Evolutionary conservation across 64 coral and sea anemone genomes (phyloP), one percentile per base, ranked within the genome.

Genomic region (Stichodactyla mertensii): DNA sequence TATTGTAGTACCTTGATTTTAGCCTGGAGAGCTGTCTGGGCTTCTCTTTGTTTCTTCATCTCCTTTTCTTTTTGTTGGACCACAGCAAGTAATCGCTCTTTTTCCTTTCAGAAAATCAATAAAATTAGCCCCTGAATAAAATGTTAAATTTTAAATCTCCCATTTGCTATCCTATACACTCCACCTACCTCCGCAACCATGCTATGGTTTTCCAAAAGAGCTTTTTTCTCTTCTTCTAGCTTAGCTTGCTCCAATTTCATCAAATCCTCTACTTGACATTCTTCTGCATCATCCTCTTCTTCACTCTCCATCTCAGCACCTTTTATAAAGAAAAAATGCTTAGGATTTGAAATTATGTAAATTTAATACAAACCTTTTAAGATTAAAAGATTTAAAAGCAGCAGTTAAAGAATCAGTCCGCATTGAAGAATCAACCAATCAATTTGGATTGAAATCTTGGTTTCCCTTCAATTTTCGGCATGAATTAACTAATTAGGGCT

Each of bases 201-300:
- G 45, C 88, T 89, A 19, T 99, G 97, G 45, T 99, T 99, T 78
- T 95, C 93, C 27, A 92, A 77, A 11, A 95, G 83, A 7, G 93
- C 93, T 85, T 92, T 95, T 64, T 95, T 99, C 51, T 99, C 88
- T 70, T 95, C 87, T 77, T 99, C 97, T 45, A 99, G 55, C 55
- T 91, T 94, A 31, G 52, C 77, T 78, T 95, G 96, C 51, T 94
- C 89, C 45, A 88, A 52, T 69, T 95, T 99, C 53, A 99, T 92
- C 31, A 86, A 82, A 71, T 99, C 97, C 31, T 99, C 97, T 14
- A 78, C 16, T 62, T 87, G 64, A 7, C 62, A 88, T 69, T 92
- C 81, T 10, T 91, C 88, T 69, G 78, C 84, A 10, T 84, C 92
- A 27, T 95, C 97, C 54, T 92, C 97, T 16, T 92, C 93, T 20